Base-by-base conservation (phyloP, 2,113 vertebrate species). In the Labeo rohita region DNA sequence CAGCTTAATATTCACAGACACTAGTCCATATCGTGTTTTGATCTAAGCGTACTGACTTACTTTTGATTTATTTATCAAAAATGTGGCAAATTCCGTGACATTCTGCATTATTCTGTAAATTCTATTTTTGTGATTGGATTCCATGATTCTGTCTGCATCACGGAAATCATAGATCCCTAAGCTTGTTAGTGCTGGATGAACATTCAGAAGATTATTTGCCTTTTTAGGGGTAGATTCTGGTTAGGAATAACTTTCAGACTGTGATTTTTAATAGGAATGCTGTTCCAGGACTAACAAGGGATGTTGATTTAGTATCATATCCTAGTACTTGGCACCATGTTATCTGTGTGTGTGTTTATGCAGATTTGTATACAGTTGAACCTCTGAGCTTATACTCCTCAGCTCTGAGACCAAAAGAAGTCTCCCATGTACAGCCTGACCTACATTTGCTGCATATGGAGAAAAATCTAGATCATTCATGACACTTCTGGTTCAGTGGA, bases 381-480 rank as follows among this genome's bases (percentile, higher is more conserved):
- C 28, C 21, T 36, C 47, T 52, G n/a, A 68, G 63, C 15, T 36
- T 47, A 54, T 72, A 54, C 28, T 16, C 54, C 65, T 72, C 16
- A 68, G 65, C 16, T 81, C n/a, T 36, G 36, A 73, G 50, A 83
- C 34, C 81, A 73, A 56, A 52, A 83, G 50, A 54, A 83, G 34
- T 82, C 80, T 28, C 63, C 80, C 47, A 7, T 82, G 82, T 84
- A 59, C 7, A 73, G 34, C 21, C 34, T 86, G 85, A 86, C 85
- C 85, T 65, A 86, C 77, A 81, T 86, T 73, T 39, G 8, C 54
- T 73, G 72, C 76, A 81, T 74, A 49, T 59, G 50, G 66, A 49
- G 66, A 77, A 4, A 28, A 16, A 36, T 73, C 45, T 49, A 21
- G 70, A 85, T 76, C 34, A 52, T n/a, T 77, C 50, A 36, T 77